A percentile compares a stretch with the other conserved stretches of the same genome.
phyloP scores from a whole-genome alignment of 2,113 vertebrate species.

The Eleginops maclovinus region DNA sequence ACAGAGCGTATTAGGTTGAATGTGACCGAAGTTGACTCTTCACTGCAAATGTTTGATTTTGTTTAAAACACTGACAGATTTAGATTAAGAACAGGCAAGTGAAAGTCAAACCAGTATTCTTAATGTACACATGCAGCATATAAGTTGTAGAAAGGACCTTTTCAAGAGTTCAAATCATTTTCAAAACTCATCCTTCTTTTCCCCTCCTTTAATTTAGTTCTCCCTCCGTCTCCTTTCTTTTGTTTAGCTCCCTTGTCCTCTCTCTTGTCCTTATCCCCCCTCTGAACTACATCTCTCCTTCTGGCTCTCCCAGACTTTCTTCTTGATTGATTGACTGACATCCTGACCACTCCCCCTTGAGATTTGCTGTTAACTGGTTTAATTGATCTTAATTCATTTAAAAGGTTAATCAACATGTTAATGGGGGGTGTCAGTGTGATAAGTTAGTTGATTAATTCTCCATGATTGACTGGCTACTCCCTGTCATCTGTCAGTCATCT shows the following conservation, averaged over 20 bases:
- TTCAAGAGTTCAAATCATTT: neutral
- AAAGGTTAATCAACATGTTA: slow-evolving; percentile 78
- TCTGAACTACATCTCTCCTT: slow-evolving; percentile 8
- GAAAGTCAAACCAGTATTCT: neutral
- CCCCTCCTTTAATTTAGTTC: neutral
- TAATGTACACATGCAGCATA: neutral
- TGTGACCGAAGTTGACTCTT: slow-evolving; percentile 31
- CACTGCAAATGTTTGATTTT: neutral
- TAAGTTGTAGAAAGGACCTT: neutral
- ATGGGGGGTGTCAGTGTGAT: slow-evolving; percentile 66
- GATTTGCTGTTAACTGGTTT: slow-evolving; percentile 65
- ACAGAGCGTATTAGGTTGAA: slow-evolving; percentile 25
- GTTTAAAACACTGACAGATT: neutral
- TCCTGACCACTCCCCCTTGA: slow-evolving; percentile 50
- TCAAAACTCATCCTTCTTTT: neutral
- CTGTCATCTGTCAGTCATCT: slow-evolving; percentile 74
- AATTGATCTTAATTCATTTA: slow-evolving; percentile 71
- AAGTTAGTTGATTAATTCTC: slow-evolving; percentile 70
- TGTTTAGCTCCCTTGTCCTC: neutral
- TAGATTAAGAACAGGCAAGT: neutral
- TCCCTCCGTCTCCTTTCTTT: neutral
- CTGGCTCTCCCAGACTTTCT: slow-evolving; percentile 13
- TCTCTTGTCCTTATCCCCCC: neutral
- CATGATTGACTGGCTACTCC: slow-evolving; percentile 66
- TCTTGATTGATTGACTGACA: slow-evolving; percentile 67